Base-by-base conservation (phyloP, 2,113 vertebrate species). In the Mus pahari region DNA sequence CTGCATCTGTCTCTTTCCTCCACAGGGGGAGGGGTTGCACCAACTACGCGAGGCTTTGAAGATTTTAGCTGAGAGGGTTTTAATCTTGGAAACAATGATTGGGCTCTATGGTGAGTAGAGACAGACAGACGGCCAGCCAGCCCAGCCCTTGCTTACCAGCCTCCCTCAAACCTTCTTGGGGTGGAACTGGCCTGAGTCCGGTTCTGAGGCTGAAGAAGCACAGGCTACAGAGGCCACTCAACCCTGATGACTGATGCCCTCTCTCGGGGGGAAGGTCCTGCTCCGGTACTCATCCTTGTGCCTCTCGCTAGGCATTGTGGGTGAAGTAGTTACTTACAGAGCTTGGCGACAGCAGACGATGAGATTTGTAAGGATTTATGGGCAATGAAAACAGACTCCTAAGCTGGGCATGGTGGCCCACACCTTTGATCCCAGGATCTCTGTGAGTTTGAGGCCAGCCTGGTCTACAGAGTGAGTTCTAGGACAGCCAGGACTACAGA, bases 41-140 rank as follows among this genome's bases (percentile, higher is more conserved):
- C 99, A 99, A 98, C 99, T 99, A 98, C 99, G 99, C 96, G 99
- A 99, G 98, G 99, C 99, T 87, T 99, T 99, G 99, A 99, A 99
- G 99, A 99, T 99, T 99, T 99, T 99, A 99, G 99, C 99, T 36
- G 99, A 99, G 98, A 99, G 99, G 99, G 99, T 99, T 99, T 99
- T 99, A 99, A 99, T 99, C 99, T 99, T 99, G 98, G 99, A 99
- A 99, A 99, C 99, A 99, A 99, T 99, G 99, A 99, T 99, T 98
- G 99, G 99, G 99, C 99, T 99, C 98, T 99, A 99, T 97, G 99
- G 99, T 99, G 99, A 99, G 99, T 99, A 99, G 99, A 98, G 98
- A 98, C 98, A 98, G 97, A 95, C 86, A 97, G 98, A 95, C 84
- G 84, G 97, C 93, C 78, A 97, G 94, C 87, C 87, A 89, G 97